phyloP scores from a whole-genome alignment of 2,888 invertebrate genomes.

The Dugesia japonica region DNA sequence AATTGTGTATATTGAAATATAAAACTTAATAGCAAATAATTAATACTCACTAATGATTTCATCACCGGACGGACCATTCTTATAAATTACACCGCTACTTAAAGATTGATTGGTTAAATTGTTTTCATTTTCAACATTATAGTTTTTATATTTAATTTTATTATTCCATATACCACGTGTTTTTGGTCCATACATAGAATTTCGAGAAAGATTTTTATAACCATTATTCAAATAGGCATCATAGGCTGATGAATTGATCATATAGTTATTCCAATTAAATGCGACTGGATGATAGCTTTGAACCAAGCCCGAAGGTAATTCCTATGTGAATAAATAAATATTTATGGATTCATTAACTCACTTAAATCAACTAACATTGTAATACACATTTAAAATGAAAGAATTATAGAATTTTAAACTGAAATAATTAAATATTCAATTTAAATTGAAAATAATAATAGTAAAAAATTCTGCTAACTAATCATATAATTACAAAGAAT shows the following conservation, averaged over 20 bases:
- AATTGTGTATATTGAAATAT: too few relatives aligned
- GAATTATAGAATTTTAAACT: too few relatives aligned
- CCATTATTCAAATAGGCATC: constrained; percentile 1
- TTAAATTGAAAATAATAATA: too few relatives aligned
- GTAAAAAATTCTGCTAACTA: too few relatives aligned
- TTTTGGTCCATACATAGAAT: not conserved
- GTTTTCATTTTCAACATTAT: not conserved
- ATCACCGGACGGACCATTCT: not conserved
- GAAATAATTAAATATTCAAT: too few relatives aligned
- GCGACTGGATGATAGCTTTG: constrained; percentile 10
- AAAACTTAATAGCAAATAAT: too few relatives aligned
- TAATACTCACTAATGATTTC: not conserved
- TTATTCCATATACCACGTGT: constrained; percentile 2
- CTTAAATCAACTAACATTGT: too few relatives aligned
- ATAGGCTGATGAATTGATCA: not conserved
- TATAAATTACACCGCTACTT: not conserved
- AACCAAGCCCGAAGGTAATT: not conserved
- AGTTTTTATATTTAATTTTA: not conserved
- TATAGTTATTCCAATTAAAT: constrained; percentile 2
- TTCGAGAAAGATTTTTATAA: not conserved
- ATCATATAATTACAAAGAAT: too few relatives aligned
- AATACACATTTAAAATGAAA: too few relatives aligned
- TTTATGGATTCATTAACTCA: too few relatives aligned
- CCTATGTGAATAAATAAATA: too few relatives aligned
- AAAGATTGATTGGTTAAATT: not conserved